phyloP scores from a whole-genome alignment of 2,888 invertebrate species.

The Germaria angustata region DNA sequence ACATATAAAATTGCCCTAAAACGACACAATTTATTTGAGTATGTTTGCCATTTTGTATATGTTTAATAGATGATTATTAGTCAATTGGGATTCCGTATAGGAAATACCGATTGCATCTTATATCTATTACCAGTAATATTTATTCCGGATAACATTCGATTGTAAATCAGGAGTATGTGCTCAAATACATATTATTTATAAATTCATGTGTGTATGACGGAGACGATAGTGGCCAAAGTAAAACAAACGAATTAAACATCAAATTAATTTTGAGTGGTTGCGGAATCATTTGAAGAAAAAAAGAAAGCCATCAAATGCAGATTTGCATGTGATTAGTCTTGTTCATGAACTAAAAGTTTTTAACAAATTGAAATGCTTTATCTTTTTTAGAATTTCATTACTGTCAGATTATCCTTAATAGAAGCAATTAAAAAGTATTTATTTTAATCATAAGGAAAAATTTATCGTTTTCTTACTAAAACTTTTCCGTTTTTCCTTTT shows the following conservation, averaged over 20 bases:
- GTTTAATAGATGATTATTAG: constrained; percentile 61
- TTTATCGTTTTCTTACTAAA: not conserved
- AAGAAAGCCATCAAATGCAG: too few relatives aligned
- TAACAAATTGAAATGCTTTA: too few relatives aligned
- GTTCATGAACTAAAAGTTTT: too few relatives aligned
- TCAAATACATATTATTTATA: too few relatives aligned
- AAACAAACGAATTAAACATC: too few relatives aligned
- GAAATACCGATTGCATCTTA: constrained; percentile 54
- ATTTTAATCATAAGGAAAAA: not conserved
- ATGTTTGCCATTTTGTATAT: constrained; percentile 37
- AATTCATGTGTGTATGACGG: too few relatives aligned
- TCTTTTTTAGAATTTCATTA: too few relatives aligned
- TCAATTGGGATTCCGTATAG: constrained; percentile 66
- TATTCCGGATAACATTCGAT: constrained; percentile 16
- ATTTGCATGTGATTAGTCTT: too few relatives aligned
- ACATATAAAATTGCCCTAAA: not conserved
- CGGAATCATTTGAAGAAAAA: too few relatives aligned
- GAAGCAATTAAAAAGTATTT: constrained; percentile 4
- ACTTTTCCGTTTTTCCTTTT: not conserved
- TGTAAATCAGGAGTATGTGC: not conserved
- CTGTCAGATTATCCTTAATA: too few relatives aligned
- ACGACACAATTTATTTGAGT: constrained; percentile 4
- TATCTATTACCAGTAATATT: constrained; percentile 33
- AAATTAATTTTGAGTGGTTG: too few relatives aligned
- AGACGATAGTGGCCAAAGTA: too few relatives aligned